Conservation (phyloP, 2,797 vertebrate genomes). For the Chromis chromis region DNA sequence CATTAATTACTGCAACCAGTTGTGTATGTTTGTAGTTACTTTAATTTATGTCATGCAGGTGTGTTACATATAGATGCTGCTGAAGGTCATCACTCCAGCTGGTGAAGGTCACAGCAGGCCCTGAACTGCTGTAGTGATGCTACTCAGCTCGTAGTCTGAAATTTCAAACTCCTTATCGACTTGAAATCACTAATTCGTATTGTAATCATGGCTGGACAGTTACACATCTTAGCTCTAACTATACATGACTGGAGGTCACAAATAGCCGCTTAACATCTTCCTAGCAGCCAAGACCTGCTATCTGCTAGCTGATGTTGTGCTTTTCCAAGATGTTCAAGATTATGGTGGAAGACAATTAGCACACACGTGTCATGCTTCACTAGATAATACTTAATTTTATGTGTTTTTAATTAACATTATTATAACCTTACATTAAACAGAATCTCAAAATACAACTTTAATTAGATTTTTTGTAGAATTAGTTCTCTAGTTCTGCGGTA, state of each 20-base stretch:
- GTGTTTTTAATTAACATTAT: not conserved
- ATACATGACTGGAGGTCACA: conserved; percentile 23
- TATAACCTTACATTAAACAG: not conserved
- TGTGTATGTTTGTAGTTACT: not conserved
- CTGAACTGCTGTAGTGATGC: conserved; percentile 32
- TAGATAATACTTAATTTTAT: not conserved
- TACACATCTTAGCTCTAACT: not conserved
- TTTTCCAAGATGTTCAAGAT: not conserved
- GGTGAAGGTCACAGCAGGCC: conserved; percentile 69
- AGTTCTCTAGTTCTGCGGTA: no score
- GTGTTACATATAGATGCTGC: conserved; percentile 32
- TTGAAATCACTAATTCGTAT: not conserved
- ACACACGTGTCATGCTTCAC: not conserved
- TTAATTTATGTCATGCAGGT: not conserved
- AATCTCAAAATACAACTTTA: no score
- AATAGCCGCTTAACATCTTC: not conserved
- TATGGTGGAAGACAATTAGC: not conserved
- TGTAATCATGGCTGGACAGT: not conserved
- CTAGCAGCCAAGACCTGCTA: conserved; percentile 24
- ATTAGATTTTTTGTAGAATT: no score
- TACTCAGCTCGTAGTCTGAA: not conserved
- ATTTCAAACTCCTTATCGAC: not conserved
- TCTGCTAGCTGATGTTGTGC: not conserved
- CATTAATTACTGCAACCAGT: no score
- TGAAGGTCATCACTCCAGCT: conserved; percentile 72